Evolutionary conservation across 2,888 invertebrate genomes (phyloP), one percentile per base, ranked within the genome.

Genomic region (Tenthredo amoena): DNA sequence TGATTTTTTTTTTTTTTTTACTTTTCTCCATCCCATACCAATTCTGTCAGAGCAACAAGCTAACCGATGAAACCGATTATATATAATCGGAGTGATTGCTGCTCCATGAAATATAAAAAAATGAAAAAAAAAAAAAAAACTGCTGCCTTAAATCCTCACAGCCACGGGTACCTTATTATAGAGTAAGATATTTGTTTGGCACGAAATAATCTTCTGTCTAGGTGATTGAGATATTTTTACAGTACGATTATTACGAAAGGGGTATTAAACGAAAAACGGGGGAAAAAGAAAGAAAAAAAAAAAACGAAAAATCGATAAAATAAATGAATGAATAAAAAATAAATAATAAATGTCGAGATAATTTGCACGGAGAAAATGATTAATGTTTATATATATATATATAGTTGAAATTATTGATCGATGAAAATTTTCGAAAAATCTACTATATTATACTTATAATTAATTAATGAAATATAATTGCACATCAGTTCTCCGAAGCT

Each of bases 221-320:
- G 55, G 55, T n/a, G 55, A 55, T 55, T 55, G n/a, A 55, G 55
- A 55, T 55, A 55, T 55, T 55, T 55, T 55, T 55, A n/a, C 55
- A 55, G 55, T 55, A 55, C n/a, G 55, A 55, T 55, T 55, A 55
- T 55, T 15, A 47, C 47, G 55, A n/a, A 55, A 7, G n/a, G n/a
- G 55, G 7, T 5, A n/a, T n/a, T n/a, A 1, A 50, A 43, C 43
- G 5, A 50, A 50, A 18, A 50, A 18, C 1, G n/a, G 0, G 7
- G 1, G 6, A 55, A 55, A 55, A n/a, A 18, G 7, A 7, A 7
- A 7, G 7, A 55, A 6, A 55, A 55, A 55, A 47, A 40, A 40
- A 40, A 40, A 40, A 40, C 6, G 9, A 40, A 40, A 40, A 50
- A 55, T 18, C 5, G 55, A n/a, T 6, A n/a, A 55, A 55, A 18